Evolutionary conservation across 1,140 invertebrate species (phyloP).

Genomic region (Bombus consobrinus): DNA sequence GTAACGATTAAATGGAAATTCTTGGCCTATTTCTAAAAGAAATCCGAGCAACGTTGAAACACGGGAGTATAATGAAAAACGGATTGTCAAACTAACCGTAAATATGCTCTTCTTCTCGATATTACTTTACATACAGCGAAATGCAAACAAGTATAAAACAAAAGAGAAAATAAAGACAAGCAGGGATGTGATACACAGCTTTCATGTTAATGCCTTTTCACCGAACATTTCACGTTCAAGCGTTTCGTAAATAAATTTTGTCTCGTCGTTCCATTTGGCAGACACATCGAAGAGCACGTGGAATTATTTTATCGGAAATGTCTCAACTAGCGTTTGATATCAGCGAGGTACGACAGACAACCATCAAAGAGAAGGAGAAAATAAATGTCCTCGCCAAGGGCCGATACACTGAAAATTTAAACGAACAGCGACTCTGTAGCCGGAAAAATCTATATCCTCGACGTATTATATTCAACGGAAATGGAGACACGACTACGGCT

Average conservation of each 20-base stretch:
- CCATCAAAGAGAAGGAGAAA: slow-evolving; percentile 9
- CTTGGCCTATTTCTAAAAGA: background rate
- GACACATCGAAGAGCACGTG: background rate
- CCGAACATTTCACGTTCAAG: background rate
- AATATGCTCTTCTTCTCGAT: background rate
- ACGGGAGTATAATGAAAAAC: background rate
- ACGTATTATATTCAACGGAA: too few relatives aligned
- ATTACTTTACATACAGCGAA: background rate
- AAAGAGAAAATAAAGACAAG: background rate
- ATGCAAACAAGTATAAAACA: background rate
- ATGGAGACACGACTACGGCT: background rate
- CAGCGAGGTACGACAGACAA: background rate
- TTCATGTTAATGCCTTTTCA: background rate
- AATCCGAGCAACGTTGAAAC: background rate
- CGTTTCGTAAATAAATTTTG: slow-evolving; percentile 10
- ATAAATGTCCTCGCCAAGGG: background rate
- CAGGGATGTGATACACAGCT: background rate
- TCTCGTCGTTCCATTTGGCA: background rate
- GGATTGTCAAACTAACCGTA: background rate
- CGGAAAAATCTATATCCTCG: background rate
- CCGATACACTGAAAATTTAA: slow-evolving; percentile 1
- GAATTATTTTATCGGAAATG: slow-evolving; percentile 25
- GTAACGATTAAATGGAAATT: background rate
- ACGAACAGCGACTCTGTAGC: background rate
- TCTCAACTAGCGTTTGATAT: slow-evolving; percentile 6